Evolutionary conservation across 2,113 vertebrate species (phyloP).

Genomic region (Colossoma macropomum): DNA sequence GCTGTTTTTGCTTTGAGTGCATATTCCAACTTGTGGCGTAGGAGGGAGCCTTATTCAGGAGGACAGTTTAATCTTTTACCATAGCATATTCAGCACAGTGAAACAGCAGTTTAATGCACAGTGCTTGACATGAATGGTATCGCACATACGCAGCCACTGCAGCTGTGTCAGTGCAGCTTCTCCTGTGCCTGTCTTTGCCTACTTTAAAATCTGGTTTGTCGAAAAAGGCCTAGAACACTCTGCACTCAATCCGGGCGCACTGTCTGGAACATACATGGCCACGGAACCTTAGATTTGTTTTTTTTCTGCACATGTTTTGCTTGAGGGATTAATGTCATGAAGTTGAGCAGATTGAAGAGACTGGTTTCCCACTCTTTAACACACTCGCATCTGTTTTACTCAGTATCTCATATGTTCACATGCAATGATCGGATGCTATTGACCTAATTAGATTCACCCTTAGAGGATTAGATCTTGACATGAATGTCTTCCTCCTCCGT

Average conservation of each 20-base stretch:
- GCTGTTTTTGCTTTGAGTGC: slow-evolving; percentile 27
- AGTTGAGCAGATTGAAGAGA: background rate
- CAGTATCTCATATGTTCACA: background rate
- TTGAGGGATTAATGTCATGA: background rate
- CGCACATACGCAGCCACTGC: slow-evolving; percentile 10
- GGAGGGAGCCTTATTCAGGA: slow-evolving; percentile 32
- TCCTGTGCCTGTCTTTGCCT: background rate
- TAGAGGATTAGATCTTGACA: background rate
- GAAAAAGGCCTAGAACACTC: background rate
- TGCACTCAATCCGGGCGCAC: background rate
- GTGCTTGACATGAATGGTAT: slow-evolving; percentile 29
- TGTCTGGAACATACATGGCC: background rate
- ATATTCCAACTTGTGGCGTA: slow-evolving; percentile 15
- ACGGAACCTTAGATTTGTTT: background rate
- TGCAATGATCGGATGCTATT: background rate
- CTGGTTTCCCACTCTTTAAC: background rate
- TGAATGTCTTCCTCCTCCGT: background rate
- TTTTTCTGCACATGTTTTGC: background rate
- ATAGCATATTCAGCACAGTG: slow-evolving; percentile 14
- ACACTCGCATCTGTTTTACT: background rate
- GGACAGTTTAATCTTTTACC: slow-evolving; percentile 28
- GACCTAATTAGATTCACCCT: background rate
- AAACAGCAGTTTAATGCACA: slow-evolving; percentile 38
- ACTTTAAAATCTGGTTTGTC: background rate
- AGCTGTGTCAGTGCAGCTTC: background rate